Conservation (phyloP, 2,888 invertebrate species). For the Cancer borealis region DNA sequence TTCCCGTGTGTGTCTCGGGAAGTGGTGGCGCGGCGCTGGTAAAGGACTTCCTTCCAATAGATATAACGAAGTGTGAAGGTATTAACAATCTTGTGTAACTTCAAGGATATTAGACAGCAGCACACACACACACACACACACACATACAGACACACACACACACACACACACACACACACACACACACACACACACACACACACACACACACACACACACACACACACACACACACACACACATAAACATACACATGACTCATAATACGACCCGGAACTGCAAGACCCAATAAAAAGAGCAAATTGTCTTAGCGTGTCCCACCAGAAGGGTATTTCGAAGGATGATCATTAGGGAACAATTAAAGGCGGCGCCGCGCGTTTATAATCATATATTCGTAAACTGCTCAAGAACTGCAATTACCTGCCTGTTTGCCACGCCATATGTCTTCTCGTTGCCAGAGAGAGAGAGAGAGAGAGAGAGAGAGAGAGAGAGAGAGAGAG, state of each 20-base stretch:
- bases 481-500: background rate
- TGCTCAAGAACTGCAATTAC: conserved; percentile 18
- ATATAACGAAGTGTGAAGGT: background rate
- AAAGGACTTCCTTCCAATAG: background rate
- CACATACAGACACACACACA: conserved; percentile 2
- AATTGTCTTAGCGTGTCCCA: background rate
- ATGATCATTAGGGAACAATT: background rate
- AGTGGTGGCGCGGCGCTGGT: background rate
- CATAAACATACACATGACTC: background rate
- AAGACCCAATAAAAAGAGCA: background rate
- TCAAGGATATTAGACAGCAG: background rate
- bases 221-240: conserved; percentile 10
- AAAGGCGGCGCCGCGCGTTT: conserved; percentile 10
- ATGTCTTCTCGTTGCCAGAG: background rate
- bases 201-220: conserved; percentile 22
- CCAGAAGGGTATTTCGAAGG: background rate
- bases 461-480: conserved; percentile 25
- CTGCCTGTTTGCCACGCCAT: background rate
- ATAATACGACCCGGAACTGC: background rate
- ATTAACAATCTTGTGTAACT: background rate
- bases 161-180: conserved; percentile 1
- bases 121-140: conserved; percentile 20
- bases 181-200: conserved; percentile 32
- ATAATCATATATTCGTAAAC: background rate
- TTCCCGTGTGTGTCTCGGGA: background rate